Evolutionary conservation across 2,113 vertebrate genomes (phyloP), one percentile per base, ranked within the genome.

Genomic region (Phyllopteryx taeniolatus): DNA sequence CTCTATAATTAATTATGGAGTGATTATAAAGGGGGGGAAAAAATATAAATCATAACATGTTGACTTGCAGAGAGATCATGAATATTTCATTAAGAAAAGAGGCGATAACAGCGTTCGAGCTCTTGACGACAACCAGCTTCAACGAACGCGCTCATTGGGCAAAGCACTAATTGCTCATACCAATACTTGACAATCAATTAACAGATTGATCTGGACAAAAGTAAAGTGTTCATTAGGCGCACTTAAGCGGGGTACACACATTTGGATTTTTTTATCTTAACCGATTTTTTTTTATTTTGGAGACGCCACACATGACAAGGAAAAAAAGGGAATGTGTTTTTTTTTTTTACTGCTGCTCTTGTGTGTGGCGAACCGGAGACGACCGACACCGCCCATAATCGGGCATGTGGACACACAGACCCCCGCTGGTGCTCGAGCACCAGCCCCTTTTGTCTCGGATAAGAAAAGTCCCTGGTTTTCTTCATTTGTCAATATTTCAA

Each of bases 11-110:
- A 35, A 61, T 61, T 33, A 61, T 31, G 15, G 15, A 19, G 31
- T 35, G 31, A 17, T 7, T 61, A 27, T 1, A 61, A 61, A 7
- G 35, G 27, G 27, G 27, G 27, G 27, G 35, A 14, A 15, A 11
- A 13, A 62, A 62, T 17, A 60, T n/a, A 42, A 64, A 64, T 64
- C 22, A 68, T 59, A 11, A 49, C 57, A 53, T 8, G 33, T 46
- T 70, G 62, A 70, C 35, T 70, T 33, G 19, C 22, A 47, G 46
- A 11, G 33, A 22, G 72, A 33, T 66, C 35, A 61, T 66, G 51
- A 33, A 19, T 47, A 63, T 43, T 19, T 6, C 39, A 22, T 44
- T 14, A 39, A 56, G 22, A 27, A 27, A 27, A 22, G 54, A 56
- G 54, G 54, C 20, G 27, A 19, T 54, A n/a, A 56, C 54, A 22